Percentiles rank a stretch among this genome's conserved stretches.
These are phyloP conservation scores for Periophthalmus magnuspinnatus DNA, from an alignment of 2,797 vertebrate genomes.

Conservation along the genomic window DNA sequence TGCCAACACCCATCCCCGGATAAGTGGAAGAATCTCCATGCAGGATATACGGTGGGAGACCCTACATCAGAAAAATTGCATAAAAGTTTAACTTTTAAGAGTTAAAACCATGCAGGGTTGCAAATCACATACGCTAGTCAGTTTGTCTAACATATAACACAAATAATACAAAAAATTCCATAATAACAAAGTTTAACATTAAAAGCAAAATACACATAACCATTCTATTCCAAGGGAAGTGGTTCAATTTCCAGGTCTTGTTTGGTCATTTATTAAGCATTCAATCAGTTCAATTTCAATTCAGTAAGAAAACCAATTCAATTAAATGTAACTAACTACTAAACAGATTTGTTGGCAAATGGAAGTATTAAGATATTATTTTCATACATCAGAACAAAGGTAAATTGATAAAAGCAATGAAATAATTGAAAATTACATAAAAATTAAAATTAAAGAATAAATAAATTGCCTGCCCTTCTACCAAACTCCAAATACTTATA, in stretches of 20 bases:
- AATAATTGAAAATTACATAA: conserved; percentile 21
- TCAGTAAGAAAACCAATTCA: conserved; percentile 57
- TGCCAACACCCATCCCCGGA: no score
- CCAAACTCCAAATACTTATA: not conserved
- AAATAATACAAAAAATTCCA: not conserved
- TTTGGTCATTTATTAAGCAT: conserved; percentile 64
- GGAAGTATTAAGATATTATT: conserved; percentile 24
- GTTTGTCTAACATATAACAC: no score
- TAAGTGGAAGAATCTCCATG: no score
- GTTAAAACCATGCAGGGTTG: not conserved
- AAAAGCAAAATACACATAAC: not conserved
- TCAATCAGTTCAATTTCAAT: conserved; percentile 39
- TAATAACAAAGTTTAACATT: not conserved
- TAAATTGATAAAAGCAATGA: conserved; percentile 12
- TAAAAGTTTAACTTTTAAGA: no score
- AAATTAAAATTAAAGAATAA: conserved; percentile 6
- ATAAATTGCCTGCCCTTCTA: conserved; percentile 9
- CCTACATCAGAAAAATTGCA: no score
- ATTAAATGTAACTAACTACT: conserved; percentile 24
- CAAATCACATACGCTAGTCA: not conserved
- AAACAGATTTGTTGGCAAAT: conserved; percentile 21
- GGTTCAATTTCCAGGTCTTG: conserved; percentile 15
- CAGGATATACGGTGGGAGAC: no score
- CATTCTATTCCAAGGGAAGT: conserved; percentile 4
- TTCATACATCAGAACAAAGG: conserved; percentile 20